Evolutionary conservation across 2,888 invertebrate species (phyloP).

Genomic region (Arctia plantaginis): DNA sequence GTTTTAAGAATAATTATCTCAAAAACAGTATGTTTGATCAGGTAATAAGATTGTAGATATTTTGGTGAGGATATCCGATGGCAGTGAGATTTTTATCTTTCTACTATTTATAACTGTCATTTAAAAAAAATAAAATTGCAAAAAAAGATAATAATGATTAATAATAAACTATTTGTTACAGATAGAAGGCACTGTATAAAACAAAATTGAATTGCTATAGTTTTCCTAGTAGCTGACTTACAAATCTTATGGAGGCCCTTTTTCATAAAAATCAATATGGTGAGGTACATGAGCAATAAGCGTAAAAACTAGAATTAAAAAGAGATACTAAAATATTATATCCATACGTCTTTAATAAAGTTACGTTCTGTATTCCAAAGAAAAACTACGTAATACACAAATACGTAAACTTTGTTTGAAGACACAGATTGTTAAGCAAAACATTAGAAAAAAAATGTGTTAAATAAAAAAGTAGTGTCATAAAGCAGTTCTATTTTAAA

Average conservation of each 20-base stretch:
- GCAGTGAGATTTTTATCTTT: neutral
- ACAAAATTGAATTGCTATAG: neutral
- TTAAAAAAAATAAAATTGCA: neutral
- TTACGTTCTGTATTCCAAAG: neutral
- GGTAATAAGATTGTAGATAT: neutral
- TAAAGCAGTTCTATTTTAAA: conserved; percentile 3
- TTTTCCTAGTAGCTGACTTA: neutral
- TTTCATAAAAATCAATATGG: neutral
- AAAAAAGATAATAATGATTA: neutral
- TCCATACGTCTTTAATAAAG: neutral
- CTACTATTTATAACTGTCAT: neutral
- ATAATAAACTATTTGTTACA: too few relatives aligned
- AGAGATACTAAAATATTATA: neutral
- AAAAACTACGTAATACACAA: neutral
- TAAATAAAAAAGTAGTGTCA: neutral
- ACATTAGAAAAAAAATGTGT: conserved; percentile 3
- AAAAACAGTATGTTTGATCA: neutral
- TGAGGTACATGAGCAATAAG: neutral
- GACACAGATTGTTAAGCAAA: neutral
- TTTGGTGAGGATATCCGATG: neutral
- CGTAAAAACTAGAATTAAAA: neutral
- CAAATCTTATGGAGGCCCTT: too few relatives aligned
- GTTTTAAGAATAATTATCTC: neutral
- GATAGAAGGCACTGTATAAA: too few relatives aligned
- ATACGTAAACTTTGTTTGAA: neutral